Base-by-base conservation (phyloP, 1,140 invertebrate species). In the Ctenoplectra terminalis region DNA sequence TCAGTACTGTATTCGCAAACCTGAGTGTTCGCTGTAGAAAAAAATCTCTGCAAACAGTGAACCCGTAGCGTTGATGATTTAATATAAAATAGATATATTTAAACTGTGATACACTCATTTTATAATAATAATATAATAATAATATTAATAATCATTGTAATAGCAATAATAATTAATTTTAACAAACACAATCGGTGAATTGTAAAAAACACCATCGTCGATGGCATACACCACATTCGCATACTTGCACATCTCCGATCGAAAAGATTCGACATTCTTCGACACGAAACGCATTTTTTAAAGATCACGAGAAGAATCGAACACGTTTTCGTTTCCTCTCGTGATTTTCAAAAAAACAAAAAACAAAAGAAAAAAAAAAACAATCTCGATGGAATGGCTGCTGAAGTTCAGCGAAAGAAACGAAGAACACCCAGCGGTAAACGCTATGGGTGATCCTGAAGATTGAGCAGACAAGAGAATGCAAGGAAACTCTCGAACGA, bases 81-180 rank as follows among this genome's bases (percentile, higher is more conserved):
- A 92, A 92, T 91, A 92, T 92, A 92, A 87, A 88, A 92, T 89
- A 91, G 88, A 88, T 90, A 91, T 90, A 89, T 92, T 92, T 90
- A 90, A 92, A 92, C 87, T 92, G 89, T 90, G 87, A 89, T 92
- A 92, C 91, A 91, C 80, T 90, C 70, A 90, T 90, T 73, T 90
- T 64, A 79, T 79, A 82, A 73, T 85, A 75, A 72, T 78, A 29
- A 87, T 69, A 78, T 82, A 86, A 80, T 82, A 84, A 81, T 86
- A 82, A 43, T 83, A 82, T 52, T 81, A 81, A 63, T 69, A 83
- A 60, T 85, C 77, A 67, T 85, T 43, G 46, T 78, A 80, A 83
- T 84, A 80, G 71, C 71, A 82, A 85, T 86, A 84, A 85, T 85
- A 83, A 82, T 84, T 79, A 87, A 74, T 87, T 88, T 85, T 85